Base-by-base conservation (phyloP, 2,888 invertebrate species). In the Drosophila acutilabella region DNA sequence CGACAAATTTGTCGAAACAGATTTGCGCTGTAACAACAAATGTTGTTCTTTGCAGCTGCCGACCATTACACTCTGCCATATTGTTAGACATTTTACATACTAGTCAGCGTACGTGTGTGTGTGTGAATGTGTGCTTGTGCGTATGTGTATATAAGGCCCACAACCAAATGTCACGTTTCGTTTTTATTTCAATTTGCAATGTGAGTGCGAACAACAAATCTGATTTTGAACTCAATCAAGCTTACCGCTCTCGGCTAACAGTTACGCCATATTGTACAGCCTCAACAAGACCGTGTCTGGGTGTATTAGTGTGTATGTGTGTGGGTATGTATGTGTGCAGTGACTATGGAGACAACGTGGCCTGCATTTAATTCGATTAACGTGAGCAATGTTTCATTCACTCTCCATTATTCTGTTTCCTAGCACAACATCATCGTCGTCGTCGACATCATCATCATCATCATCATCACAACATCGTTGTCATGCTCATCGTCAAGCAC, bases 171-270 rank as follows among this genome's bases (percentile, higher is more conserved):
- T 74, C 76, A 77, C 76, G 76, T 77, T 74, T 74, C 79, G 78
- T 64, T 74, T 78, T 77, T 77, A 74, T 79, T 79, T 79, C 80
- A 79, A 79, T 79, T 79, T 75, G 67, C 72, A 79, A 77, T 78
- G 78, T 69, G 76, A 70, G 74, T 65, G 69, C 65, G 54, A 62
- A 60, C 58, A 79, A 71, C 80, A 78, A 79, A 79, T 79, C 80
- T 68, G 78, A 75, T 79, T 79, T 75, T 73, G 60, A 79, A 75
- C 80, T 79, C 76, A 79, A 79, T 79, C 78, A 78, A 72, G 72
- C 72, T 64, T 71, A 48, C 44, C 52, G 51, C 70, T 67, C 47
- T 51, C 48, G 53, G 48, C 67, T 73, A 79, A 74, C 79, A 38
- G 60, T 65, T 60, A 66, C 78, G 66, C 78, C 76, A 76, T 73